Base-by-base conservation (phyloP, 2,797 vertebrate species). In the Glyptemys insculpta region DNA sequence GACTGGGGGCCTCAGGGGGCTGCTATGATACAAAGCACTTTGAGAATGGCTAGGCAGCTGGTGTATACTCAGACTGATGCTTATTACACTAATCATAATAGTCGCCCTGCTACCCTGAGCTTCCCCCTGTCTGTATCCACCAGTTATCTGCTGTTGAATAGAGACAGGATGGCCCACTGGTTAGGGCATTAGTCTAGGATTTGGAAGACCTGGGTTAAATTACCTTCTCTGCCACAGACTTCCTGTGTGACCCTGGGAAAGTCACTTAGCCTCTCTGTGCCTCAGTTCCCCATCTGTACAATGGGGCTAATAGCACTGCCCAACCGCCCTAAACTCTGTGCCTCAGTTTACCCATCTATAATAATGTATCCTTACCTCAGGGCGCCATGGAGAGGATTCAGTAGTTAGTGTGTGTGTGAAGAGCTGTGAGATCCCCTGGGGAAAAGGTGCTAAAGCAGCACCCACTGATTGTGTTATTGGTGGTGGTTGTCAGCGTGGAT, bases 1-100 rank as follows among this genome's bases (percentile, higher is more conserved):
- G 37, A 47, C 6, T 29, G 0, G 1, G 34, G 59, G 79, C 34
- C 37, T 27, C 0, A 0, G 0, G 1, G 41, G 27, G 47, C 68
- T 72, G 25, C 74, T 78, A 49, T 15, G 5, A 31, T 27, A 54
- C 79, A 34, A 74, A 76, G 82, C 47, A 0, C 37, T 72, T 0
- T 34, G 2, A 54, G 9, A 1, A 57, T 2, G 3, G 14, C 49
- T 25, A 5, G 19, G 34, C 2, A 2, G 37, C 4, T 41, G 31
- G 84, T 68, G 50, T 86, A 82, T 86, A 79, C 72, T 56, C 44
- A 29, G 80, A n/a, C 76, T 15, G 50, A 1, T 37, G 50, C 72
- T 54, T 85, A 44, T 16, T 47, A 31, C 12, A 47, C 12, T 27
- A 34, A 5, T 14, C 12, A 12, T 62, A 59, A 15, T 62, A 14